Evolutionary conservation across 2,888 invertebrate genomes (phyloP), one percentile per base, ranked within the genome.

Genomic region (Lochmaea capreae): DNA sequence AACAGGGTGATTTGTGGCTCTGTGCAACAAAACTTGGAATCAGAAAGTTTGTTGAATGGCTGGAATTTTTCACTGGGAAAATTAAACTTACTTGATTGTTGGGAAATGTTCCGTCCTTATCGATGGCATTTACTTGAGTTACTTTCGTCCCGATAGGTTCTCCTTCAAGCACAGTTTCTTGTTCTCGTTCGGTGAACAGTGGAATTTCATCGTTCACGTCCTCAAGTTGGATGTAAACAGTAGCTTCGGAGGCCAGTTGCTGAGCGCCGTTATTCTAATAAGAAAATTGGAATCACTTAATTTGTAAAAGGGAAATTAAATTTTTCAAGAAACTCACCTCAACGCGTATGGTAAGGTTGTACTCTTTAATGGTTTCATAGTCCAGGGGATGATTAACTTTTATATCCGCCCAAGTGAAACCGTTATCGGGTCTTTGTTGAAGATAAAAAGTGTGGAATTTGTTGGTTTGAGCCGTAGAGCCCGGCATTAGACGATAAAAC

Each of bases 131-230:
- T 86, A 97, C 97, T 89, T 97, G 96, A 52, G 97, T 97, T 81
- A 97, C 97, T 90, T 96, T 96, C 79, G 97, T 97, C 77, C 97
- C 97, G 81, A 97, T 94, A 57, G 96, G 96, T 87, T 97, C 97
- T 75, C 98, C 97, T 88, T 97, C 97, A 81, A 97, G 90, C 73
- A 97, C 97, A 5, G 97, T 97, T 89, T 97, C 97, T 87, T 97
- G 97, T 87, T 97, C 96, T 78, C 98, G 92, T 88, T 97, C 97
- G 74, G 97, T 97, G 88, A 98, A 98, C 79, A 97, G 90, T 33
- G 98, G 98, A 83, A 97, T 96, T 89, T 98, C 98, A 87, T 98
- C 98, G 89, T 98, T 98, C 73, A 97, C 97, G 87, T 98, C 98
- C 88, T 96, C 95, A 77, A 98, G 89, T 90, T 95, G 94, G 83